Evolutionary conservation across 2,113 vertebrate species (phyloP).

Genomic region (Myiopsitta monachus): DNA sequence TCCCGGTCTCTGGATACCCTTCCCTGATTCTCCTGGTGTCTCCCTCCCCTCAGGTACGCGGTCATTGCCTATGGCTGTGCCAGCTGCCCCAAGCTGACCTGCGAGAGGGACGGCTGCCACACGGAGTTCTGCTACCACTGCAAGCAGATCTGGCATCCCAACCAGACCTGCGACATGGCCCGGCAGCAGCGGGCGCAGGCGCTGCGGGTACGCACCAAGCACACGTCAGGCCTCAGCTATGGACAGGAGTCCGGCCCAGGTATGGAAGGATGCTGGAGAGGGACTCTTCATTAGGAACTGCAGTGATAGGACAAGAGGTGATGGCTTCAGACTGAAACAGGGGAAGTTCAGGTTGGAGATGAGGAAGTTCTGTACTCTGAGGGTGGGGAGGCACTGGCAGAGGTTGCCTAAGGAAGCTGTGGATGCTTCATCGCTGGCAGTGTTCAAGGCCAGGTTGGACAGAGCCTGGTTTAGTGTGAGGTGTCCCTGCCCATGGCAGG

Average conservation of each 20-base stretch:
- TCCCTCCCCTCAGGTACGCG: slow-evolving; percentile 82
- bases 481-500: neutral
- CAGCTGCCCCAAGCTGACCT: slow-evolving; percentile 95
- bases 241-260: slow-evolving; percentile 91
- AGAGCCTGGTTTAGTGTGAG: neutral
- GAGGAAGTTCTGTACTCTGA: neutral
- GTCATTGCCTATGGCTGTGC: slow-evolving; percentile 97
- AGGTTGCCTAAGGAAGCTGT: neutral
- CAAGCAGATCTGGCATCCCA: slow-evolving; percentile 99
- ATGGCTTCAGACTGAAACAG: neutral
- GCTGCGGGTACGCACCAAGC: slow-evolving; percentile 91
- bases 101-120: slow-evolving; percentile 92
- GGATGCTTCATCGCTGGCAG: neutral
- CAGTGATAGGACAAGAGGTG: neutral
- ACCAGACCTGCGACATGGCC: slow-evolving; percentile 97
- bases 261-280: slow-evolving; percentile 53
- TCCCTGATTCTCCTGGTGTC: neutral
- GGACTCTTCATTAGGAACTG: neutral
- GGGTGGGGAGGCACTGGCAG: neutral
- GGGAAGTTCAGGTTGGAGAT: neutral
- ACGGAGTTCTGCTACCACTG: slow-evolving; percentile 99
- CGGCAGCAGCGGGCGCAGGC: slow-evolving; percentile 91
- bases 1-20: accelerated
- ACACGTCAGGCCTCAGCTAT: slow-evolving; percentile 91
- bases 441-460: neutral